These are phyloP conservation scores for Habrosyne pyritoides DNA, from an alignment of 2,888 invertebrate genomes.

Conservation along the genomic window DNA sequence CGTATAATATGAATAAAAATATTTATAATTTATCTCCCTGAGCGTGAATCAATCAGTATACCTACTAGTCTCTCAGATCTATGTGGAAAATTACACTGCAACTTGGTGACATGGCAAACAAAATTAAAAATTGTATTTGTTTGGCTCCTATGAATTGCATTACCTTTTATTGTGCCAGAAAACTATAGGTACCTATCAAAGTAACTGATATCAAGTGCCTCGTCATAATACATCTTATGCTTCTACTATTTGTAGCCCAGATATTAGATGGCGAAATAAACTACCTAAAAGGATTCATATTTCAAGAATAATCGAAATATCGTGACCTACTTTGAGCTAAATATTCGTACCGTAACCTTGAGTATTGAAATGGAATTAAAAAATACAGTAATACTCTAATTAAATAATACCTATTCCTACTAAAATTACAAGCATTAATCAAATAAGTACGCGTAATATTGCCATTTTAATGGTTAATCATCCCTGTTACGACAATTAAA, in stretches of 20 bases:
- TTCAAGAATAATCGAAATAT: not conserved
- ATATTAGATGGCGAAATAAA: not conserved
- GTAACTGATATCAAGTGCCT: not conserved
- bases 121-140: not conserved
- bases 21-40: no score
- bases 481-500: not conserved
- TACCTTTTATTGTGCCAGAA: not conserved
- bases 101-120: not conserved
- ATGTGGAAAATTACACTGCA: not conserved
- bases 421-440: conserved; percentile 40
- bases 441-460: conserved; percentile 57
- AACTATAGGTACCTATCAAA: not conserved
- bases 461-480: conserved; percentile 29
- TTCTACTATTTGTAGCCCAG: not conserved
- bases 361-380: conserved; percentile 22
- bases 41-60: no score
- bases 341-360: conserved; percentile 11
- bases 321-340: not conserved
- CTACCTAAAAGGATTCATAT: not conserved
- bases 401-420: conserved; percentile 36
- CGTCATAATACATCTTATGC: no score
- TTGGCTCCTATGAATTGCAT: not conserved
- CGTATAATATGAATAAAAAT: no score
- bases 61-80: no score
- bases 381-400: conserved; percentile 24